Base-by-base conservation (phyloP, 2,888 invertebrate genomes). In the Cephus pulcher region DNA sequence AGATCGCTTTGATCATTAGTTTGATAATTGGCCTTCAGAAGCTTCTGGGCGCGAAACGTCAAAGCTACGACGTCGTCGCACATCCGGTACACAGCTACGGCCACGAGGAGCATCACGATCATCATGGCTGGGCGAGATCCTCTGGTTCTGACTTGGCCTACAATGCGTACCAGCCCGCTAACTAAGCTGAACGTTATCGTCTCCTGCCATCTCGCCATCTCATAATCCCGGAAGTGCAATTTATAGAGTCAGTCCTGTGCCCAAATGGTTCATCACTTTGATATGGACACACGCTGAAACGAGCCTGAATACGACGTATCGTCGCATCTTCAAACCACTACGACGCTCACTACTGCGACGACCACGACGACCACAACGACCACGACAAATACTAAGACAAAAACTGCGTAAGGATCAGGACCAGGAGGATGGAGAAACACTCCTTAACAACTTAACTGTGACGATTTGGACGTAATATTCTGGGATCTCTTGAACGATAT, bases 1-100 rank as follows among this genome's bases (percentile, higher is more conserved):
- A 97, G 93, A 94, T 97, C 81, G 97, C 97, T 4, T 93, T 97
- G 34, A 93, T 96, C 78, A 94, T 97, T 82, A 95, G 96, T 76
- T 95, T 94, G 80, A 93, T 97, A 80, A 94, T 97, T 80, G 97
- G 96, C 0, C 92, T 97, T 77, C 97, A 97, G 93, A 97, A 97
- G 89, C 93, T 97, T 6, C 92, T 96, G 74, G 95, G 94, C 76
- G 94, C 94, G 75, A 96, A 96, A 90, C 93, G 94, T 80, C 94
- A 93, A 80, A 95, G 95, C 88, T 96, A 96, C 89, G 97, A 97
- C 88, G 92, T 93, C 23, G 92, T 93, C 23, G 91, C 92, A n/a
- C 92, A 92, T 74, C 91, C 92, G 3, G 89, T 88, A 9, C 85
- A 85, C 89, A 88, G 80, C 79, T 86, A 75, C 83, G 88, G 82